Evolutionary conservation across 2,888 invertebrate genomes (phyloP), one percentile per base, ranked within the genome.

Genomic region (Zygogramma bicolorata): DNA sequence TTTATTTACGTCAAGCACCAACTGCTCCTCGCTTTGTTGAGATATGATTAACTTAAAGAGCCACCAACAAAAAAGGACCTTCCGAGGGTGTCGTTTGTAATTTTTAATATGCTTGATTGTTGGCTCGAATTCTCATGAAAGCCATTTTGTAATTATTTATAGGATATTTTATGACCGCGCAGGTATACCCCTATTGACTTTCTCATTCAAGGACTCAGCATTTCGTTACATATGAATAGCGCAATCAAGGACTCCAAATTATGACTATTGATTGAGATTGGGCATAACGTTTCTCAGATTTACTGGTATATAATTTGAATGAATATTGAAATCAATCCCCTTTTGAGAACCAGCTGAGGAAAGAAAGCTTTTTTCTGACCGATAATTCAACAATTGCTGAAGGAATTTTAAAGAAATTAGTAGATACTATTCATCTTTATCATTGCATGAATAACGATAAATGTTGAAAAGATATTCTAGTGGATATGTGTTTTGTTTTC

Each of bases 61-160:
- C 61, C 66, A 71, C 65, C 72, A 65, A 63, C 79, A 82, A 83
- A 81, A 81, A 75, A 74, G 76, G 77, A 80, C 80, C 80, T 77
- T 68, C 57, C 42, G 58, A 80, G 79, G 78, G 79, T 78, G 80
- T 85, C 82, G 84, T 84, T 85, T 86, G 85, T 85, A 84, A 83
- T 82, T 83, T 83, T 85, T 86, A 84, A 85, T 85, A 83, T 80
- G 78, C 81, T 83, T 84, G 83, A 85, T 85, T 86, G 84, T 84
- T 77, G 71, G 77, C 77, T 77, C 77, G 71, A 75, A 78, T 77
- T 77, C 73, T 73, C 71, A 53, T 75, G 68, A 71, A 74, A 72
- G 79, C 68, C 77, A 75, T 78, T 79, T 79, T 78, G 79, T 79
- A 79, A 79, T 80, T 78, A 79, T 80, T 80, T 80, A 78, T 77